phyloP scores from a whole-genome alignment of 2,888 invertebrate genomes.

The Callosobruchus maculatus region DNA sequence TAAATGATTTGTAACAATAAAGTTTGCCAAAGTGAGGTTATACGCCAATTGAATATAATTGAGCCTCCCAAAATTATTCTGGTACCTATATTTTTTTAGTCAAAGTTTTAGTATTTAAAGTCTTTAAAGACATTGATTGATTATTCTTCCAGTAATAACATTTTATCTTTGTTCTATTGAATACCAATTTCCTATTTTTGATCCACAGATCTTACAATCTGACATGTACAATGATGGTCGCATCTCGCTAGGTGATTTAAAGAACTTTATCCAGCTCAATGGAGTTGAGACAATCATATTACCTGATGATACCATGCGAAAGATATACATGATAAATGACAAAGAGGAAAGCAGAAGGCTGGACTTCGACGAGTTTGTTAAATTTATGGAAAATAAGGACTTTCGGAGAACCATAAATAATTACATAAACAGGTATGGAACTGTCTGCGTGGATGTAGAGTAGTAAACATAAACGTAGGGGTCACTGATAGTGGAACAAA shows the following conservation, averaged over 20 bases:
- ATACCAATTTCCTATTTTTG: not conserved
- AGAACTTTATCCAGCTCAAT: not conserved
- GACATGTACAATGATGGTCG: not conserved
- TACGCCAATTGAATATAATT: too few species aligned
- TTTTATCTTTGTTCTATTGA: not conserved
- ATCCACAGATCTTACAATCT: not conserved
- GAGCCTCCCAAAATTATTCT: too few species aligned
- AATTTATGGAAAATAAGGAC: constrained; percentile 61
- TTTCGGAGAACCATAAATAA: constrained; percentile 31
- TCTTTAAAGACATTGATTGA: too few species aligned
- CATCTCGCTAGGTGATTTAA: not conserved
- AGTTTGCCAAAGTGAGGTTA: too few species aligned
- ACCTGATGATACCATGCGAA: constrained; percentile 53
- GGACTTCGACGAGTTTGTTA: constrained; percentile 68
- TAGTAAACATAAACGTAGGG: too few species aligned
- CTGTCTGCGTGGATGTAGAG: too few species aligned
- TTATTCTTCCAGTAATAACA: too few species aligned
- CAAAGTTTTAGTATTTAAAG: too few species aligned
- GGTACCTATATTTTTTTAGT: too few species aligned
- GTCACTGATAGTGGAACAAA: too few species aligned
- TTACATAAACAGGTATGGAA: constrained; percentile 4
- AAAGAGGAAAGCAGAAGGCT: constrained; percentile 62
- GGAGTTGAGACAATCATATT: not conserved
- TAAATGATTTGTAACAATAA: too few species aligned
- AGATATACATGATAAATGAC: constrained; percentile 65